These are phyloP conservation scores for Mycteria americana DNA, from an alignment of 2,797 vertebrate species.

Conservation along the genomic window DNA sequence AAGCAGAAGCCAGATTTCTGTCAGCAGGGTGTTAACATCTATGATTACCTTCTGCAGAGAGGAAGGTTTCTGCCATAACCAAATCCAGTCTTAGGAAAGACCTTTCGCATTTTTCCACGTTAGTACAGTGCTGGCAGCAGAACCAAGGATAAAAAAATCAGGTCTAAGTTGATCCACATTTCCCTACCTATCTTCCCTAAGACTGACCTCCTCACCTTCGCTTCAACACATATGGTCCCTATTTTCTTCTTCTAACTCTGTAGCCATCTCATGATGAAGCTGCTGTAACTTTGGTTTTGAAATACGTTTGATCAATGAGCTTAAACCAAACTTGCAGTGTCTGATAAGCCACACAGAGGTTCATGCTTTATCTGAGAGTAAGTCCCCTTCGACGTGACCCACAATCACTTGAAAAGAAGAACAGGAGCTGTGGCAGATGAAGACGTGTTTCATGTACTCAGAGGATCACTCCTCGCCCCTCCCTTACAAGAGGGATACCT, in stretches of 20 bases:
- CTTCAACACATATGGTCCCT: background rate
- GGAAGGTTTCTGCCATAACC: background rate
- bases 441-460: fast-evolving
- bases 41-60: background rate
- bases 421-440: background rate
- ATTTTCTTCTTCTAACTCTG: background rate
- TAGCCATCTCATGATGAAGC: background rate
- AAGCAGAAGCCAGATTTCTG: background rate
- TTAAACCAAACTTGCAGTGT: background rate
- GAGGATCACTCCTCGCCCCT: background rate
- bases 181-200: background rate
- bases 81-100: background rate
- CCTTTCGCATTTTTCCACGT: fast-evolving
- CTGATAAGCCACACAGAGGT: background rate
- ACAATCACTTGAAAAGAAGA: background rate
- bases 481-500: background rate
- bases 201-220: background rate
- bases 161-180: background rate
- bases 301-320: background rate
- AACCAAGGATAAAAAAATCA: background rate
- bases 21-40: background rate
- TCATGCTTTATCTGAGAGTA: fast-evolving
- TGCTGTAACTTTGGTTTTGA: background rate
- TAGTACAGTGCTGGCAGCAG: background rate
- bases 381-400: background rate